phyloP scores from a whole-genome alignment of 2,113 vertebrate species.

The Alligator sinensis region DNA sequence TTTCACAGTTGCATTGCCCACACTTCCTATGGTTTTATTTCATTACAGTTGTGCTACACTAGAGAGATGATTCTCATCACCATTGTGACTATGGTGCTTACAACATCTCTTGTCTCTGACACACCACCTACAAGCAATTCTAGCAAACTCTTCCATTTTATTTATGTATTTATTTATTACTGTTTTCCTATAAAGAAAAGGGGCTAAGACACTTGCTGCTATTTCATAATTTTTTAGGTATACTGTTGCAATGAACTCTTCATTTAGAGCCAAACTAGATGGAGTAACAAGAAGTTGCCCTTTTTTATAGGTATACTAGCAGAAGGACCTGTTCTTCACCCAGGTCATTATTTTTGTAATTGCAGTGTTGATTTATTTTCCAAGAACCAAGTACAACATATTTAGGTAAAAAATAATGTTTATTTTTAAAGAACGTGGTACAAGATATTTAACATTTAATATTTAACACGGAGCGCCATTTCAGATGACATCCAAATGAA shows the following conservation, averaged over 20 bases:
- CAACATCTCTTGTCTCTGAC: background rate
- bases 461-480: too few species aligned
- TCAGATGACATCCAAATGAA: too few species aligned
- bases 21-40: background rate
- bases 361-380: too few species aligned
- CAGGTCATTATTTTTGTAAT: too few species aligned
- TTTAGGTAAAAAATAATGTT: too few species aligned
- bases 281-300: background rate
- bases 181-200: background rate
- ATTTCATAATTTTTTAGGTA: background rate
- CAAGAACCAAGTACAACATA: too few species aligned
- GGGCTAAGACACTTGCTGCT: background rate
- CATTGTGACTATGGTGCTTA: background rate
- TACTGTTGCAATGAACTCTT: background rate
- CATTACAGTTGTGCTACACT: background rate
- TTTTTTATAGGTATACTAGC: background rate
- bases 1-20: accelerated
- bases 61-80: background rate
- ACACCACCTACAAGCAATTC: background rate
- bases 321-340: too few species aligned
- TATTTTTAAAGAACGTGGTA: too few species aligned
- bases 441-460: too few species aligned
- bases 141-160: background rate
- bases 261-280: background rate
- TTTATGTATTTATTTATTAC: background rate